Evolutionary conservation across 2,888 invertebrate species (phyloP).

Genomic region (Drosophila diplacantha): DNA sequence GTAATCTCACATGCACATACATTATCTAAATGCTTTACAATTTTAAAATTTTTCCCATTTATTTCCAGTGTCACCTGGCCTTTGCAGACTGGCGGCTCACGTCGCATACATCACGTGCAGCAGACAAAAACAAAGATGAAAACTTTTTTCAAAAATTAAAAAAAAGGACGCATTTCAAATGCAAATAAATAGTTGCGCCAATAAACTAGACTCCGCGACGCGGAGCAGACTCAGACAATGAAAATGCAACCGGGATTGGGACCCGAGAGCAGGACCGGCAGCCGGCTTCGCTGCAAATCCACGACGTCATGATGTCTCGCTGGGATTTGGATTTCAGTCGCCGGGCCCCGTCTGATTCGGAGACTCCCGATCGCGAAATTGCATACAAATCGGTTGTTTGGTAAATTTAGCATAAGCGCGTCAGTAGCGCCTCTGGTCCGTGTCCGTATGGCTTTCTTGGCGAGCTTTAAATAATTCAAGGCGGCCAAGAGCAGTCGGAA

Average conservation of each 20-base stretch:
- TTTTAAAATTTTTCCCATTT: not conserved
- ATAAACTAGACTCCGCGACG: conserved; percentile 76
- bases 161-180: conserved; percentile 59
- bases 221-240: conserved; percentile 51
- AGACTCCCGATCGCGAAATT: conserved; percentile 54
- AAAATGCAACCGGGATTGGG: conserved; percentile 33
- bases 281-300: conserved; percentile 43
- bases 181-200: conserved; percentile 76
- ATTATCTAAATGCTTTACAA: not conserved
- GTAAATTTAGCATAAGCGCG: conserved; percentile 72
- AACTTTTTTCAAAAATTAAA: not conserved
- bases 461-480: conserved; percentile 68
- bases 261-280: conserved; percentile 12
- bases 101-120: conserved; percentile 69
- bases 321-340: conserved; percentile 68
- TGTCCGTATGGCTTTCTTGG: conserved; percentile 47
- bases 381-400: conserved; percentile 76
- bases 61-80: conserved; percentile 3
- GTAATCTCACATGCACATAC: not conserved
- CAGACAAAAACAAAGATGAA: conserved; percentile 25
- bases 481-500: conserved; percentile 38
- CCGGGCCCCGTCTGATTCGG: not conserved
- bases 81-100: conserved; percentile 29
- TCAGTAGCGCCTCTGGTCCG: conserved; percentile 68
- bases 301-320: conserved; percentile 76